phyloP scores from a whole-genome alignment of 2,113 vertebrate genomes.

The Chrysemys picta region DNA sequence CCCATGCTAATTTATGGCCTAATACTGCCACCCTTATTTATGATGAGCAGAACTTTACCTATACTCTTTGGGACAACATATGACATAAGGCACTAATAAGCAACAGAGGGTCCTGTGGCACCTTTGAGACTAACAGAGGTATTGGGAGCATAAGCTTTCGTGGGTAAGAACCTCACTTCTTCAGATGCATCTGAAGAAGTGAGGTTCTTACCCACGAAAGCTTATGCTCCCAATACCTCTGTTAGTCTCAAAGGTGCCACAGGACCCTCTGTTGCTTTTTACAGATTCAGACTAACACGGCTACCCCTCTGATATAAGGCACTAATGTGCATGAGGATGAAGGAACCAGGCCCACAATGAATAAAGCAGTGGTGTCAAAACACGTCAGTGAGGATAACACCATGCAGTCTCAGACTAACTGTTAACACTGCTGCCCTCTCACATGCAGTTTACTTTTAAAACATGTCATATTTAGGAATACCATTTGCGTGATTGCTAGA shows the following conservation, averaged over 20 bases:
- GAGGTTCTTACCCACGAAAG: too few species aligned
- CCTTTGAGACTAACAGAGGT: too few species aligned
- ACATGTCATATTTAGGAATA: not conserved
- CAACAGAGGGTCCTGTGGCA: too few species aligned
- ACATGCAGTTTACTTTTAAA: not conserved
- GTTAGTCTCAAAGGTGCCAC: too few species aligned
- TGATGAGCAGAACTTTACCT: not conserved
- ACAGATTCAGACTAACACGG: too few species aligned
- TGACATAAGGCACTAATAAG: not conserved
- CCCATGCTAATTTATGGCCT: not conserved
- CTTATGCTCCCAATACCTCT: too few species aligned
- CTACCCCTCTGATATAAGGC: not conserved
- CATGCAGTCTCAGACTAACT: not conserved
- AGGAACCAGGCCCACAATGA: not conserved
- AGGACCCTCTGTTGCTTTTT: too few species aligned
- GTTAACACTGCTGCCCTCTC: not conserved
- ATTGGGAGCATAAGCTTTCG: too few species aligned
- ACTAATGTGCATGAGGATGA: not conserved
- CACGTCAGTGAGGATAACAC: not conserved
- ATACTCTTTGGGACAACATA: not conserved
- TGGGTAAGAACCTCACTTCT: too few species aligned
- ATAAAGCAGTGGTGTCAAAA: not conserved
- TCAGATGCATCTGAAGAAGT: too few species aligned
- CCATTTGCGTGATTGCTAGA: not conserved
- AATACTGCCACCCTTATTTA: not conserved